Base-by-base conservation (phyloP, 2,113 vertebrate species). In the Peromyscus leucopus region DNA sequence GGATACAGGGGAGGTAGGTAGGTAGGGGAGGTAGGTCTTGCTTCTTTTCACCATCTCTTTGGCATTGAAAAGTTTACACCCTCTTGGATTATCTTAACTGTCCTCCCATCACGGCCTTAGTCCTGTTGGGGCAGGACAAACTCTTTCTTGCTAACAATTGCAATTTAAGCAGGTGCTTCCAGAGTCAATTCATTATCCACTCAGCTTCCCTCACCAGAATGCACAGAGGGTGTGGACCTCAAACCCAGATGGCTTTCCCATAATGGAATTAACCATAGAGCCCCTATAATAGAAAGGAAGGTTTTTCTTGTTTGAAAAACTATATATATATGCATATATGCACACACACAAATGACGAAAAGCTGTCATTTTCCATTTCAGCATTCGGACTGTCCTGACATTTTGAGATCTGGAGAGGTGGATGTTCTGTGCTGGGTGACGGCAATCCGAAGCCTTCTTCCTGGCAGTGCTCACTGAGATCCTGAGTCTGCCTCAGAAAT, bases 301-400 rank as follows among this genome's bases (percentile, higher is more conserved):
- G 36, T 76, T 12, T 55, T 75, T 78, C 31, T 92, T 67, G 17
- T 71, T 86, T 84, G 22, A 71, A 71, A 87, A 89, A 46, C 1
- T 2, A 80, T 33, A 78, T 3, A 78, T 3, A 9, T 36, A n/a
- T 1, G 15, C 12, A 61, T 8, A 39, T 7, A 79, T 31, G 28
- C n/a, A n/a, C 55, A 33, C 17, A 10, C 55, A 86, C 67, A 93
- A 63, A 89, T 80, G 39, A 88, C 89, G 97, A 92, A 95, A 82
- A 98, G 26, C 7, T 69, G 13, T 65, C 42, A 4, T 96, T 97
- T 98, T 91, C 0, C 87, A 39, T 96, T 98, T 90, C 97, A 98
- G 98, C 65, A 98, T 99, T 88, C 90, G 98, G 92, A 98, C 31
- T 13, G 91, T 98, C 93, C 97, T 98, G 90, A 2, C 9, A 0